These are phyloP conservation scores for Opisthocomus hoazin DNA, from an alignment of 2,113 vertebrate genomes.

Conservation along the genomic window DNA sequence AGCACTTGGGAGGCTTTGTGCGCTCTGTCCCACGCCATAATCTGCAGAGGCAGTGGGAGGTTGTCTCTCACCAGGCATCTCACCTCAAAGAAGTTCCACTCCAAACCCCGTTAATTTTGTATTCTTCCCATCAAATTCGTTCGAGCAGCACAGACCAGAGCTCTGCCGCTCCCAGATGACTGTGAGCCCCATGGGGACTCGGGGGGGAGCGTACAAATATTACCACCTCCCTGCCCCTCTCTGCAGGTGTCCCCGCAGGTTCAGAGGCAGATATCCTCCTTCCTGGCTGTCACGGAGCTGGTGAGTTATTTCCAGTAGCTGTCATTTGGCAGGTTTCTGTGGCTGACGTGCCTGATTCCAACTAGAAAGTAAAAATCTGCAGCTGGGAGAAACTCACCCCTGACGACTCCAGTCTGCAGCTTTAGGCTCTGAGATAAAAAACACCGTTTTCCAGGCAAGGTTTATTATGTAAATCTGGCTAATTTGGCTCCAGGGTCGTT, in stretches of 20 bases:
- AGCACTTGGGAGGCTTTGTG: accelerated
- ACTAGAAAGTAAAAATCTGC: neutral
- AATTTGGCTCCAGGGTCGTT: neutral
- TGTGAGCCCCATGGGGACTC: neutral
- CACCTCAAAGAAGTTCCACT: neutral
- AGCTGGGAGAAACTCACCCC: neutral
- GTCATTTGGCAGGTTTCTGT: neutral
- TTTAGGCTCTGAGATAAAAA: neutral
- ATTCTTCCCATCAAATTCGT: accelerated
- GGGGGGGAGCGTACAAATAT: accelerated
- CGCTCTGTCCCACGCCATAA: accelerated
- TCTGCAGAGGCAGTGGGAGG: neutral
- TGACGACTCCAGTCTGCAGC: neutral
- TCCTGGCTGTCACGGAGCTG: neutral
- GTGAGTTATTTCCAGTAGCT: neutral
- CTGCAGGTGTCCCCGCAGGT: neutral
- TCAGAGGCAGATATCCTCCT: neutral
- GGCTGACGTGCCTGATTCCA: neutral
- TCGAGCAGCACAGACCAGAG: neutral
- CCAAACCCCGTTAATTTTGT: accelerated
- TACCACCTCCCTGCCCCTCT: neutral
- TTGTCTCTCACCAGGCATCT: neutral
- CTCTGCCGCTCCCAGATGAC: neutral
- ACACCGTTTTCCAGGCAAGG: neutral
- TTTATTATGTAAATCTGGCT: neutral